phyloP scores from a whole-genome alignment of 2,113 vertebrate species.

The Archilochus colubris region DNA sequence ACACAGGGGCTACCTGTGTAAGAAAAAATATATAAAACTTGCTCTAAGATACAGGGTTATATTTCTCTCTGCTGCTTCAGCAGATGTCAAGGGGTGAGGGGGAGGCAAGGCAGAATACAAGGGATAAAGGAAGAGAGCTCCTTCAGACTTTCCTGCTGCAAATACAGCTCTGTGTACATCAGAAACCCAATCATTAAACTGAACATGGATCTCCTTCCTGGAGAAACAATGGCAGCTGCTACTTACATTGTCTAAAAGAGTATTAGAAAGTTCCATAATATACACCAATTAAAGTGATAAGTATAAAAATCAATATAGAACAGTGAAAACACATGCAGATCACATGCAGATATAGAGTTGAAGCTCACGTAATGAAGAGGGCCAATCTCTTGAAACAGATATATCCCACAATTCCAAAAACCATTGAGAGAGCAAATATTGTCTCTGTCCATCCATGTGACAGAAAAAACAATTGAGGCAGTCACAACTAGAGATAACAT shows the following conservation, averaged over 20 bases:
- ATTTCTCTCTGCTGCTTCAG: background rate
- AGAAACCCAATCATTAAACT: background rate
- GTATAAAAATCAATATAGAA: background rate
- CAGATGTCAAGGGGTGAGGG: background rate
- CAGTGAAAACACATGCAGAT: accelerated
- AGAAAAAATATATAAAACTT: background rate
- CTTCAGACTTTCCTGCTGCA: background rate
- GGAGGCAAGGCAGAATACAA: background rate
- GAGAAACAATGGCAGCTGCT: background rate
- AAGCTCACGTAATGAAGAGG: background rate
- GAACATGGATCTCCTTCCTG: background rate
- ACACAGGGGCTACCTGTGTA: background rate
- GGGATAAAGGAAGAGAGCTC: background rate
- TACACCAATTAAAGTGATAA: background rate
- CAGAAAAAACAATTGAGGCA: background rate
- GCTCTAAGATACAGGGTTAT: background rate
- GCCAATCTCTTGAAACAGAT: background rate
- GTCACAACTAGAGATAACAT: background rate
- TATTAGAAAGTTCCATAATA: background rate
- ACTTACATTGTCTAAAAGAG: background rate
- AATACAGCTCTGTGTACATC: background rate
- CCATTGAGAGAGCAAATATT: background rate
- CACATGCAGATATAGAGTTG: accelerated
- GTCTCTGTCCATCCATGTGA: background rate
- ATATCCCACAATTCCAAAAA: background rate